A percentile compares a stretch with the other conserved stretches of the same genome.
Conservation (phyloP, 2,888 invertebrate species). For the Lathronympha strigana region DNA sequence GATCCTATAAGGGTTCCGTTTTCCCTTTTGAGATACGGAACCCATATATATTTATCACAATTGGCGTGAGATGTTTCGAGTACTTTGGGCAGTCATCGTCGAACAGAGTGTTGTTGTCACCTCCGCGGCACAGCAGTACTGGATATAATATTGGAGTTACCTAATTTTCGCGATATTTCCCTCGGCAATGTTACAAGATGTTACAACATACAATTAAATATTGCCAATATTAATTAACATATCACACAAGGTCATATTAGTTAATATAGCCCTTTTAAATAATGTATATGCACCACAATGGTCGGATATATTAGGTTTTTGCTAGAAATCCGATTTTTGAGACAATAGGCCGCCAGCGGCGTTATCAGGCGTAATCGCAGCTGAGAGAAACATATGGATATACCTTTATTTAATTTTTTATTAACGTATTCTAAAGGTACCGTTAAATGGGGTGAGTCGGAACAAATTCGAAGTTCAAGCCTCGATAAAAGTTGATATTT, state of each 20-base stretch:
- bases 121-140: too few species aligned
- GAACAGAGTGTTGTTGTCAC: too few species aligned
- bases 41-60: too few species aligned
- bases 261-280: slow-evolving; percentile 36
- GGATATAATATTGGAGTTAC: too few species aligned
- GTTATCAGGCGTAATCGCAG: slow-evolving; percentile 73
- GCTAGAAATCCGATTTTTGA: slow-evolving; percentile 75
- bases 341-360: slow-evolving; percentile 73
- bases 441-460: too few species aligned
- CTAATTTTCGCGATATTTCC: not conserved
- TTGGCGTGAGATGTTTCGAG: too few species aligned
- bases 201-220: not conserved
- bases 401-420: slow-evolving; percentile 1
- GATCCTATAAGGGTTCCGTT: too few species aligned
- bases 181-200: slow-evolving; percentile 11
- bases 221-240: slow-evolving; percentile 9
- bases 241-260: slow-evolving; percentile 25
- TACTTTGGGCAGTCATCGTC: too few species aligned
- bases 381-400: slow-evolving; percentile 59
- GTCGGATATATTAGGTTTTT: slow-evolving; percentile 80
- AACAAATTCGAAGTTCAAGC: too few species aligned
- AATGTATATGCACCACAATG: slow-evolving; percentile 58
- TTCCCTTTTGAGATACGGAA: too few species aligned
- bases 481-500: too few species aligned
- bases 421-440: too few species aligned